Percentiles rank a stretch among this genome's conserved stretches.
Conservation (phyloP, 2,797 vertebrate species). For the Bucorvus abyssinicus region DNA sequence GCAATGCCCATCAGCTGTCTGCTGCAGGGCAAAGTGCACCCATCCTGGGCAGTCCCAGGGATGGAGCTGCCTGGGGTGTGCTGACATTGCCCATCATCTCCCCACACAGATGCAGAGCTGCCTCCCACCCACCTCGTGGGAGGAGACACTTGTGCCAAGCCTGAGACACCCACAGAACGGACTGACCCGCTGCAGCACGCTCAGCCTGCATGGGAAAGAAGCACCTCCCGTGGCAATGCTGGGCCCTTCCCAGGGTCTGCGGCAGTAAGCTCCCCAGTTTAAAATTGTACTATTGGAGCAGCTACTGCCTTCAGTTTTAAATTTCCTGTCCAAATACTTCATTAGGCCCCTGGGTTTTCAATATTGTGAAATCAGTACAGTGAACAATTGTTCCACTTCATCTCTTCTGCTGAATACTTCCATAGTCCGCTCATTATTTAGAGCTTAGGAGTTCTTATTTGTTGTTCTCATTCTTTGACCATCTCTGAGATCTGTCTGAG, state of each 20-base stretch:
- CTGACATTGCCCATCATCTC: background rate
- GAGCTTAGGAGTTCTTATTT: background rate
- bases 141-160: background rate
- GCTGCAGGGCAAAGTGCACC: no score
- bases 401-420: background rate
- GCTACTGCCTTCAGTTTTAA: background rate
- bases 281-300: background rate
- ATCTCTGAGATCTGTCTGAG: background rate
- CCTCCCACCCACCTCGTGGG: background rate
- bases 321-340: background rate
- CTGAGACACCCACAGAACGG: background rate
- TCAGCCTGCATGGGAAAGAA: accelerated
- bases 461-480: background rate
- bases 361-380: background rate
- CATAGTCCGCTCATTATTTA: background rate
- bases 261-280: background rate
- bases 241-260: accelerated
- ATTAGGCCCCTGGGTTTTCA: background rate
- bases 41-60: accelerated
- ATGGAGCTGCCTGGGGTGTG: background rate
- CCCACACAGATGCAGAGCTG: background rate
- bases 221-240: no score
- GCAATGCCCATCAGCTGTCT: background rate
- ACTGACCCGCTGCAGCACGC: background rate
- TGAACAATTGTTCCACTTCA: background rate